These are phyloP conservation scores for Butastur rufipennis DNA, from an alignment of 2,113 vertebrate species.

Conservation along the genomic window DNA sequence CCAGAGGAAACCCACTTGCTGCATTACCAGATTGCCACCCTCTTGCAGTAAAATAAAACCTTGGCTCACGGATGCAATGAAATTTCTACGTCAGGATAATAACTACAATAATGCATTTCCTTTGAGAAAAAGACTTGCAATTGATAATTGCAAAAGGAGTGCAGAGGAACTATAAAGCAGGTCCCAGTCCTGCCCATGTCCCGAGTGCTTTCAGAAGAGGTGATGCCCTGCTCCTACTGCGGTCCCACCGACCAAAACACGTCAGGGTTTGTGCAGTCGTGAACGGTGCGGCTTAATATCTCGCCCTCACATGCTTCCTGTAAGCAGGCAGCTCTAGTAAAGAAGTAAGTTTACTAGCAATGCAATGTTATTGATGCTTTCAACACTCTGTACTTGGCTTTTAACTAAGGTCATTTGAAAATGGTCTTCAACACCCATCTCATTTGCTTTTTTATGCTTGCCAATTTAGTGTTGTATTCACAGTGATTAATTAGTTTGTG, in stretches of 20 bases:
- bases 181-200: neutral
- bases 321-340: neutral
- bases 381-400: conserved; percentile 52
- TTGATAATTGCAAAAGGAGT: neutral
- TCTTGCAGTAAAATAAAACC: neutral
- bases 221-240: rapidly evolving
- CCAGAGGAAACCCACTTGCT: neutral
- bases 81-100: neutral
- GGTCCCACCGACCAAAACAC: neutral
- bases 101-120: rapidly evolving
- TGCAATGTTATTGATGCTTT: conserved; percentile 13
- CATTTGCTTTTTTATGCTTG: conserved; percentile 75
- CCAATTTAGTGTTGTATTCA: conserved; percentile 73
- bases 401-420: conserved; percentile 74
- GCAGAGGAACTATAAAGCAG: neutral
- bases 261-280: rapidly evolving
- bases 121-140: neutral
- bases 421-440: conserved; percentile 70
- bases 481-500: conserved; percentile 80
- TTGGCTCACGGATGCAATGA: neutral
- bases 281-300: rapidly evolving
- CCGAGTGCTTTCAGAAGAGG: neutral
- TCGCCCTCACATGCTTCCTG: neutral
- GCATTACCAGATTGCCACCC: neutral
- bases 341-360: neutral